Evolutionary conservation across 2,113 vertebrate genomes (phyloP).

Genomic region (Lichenostomus cassidix): DNA sequence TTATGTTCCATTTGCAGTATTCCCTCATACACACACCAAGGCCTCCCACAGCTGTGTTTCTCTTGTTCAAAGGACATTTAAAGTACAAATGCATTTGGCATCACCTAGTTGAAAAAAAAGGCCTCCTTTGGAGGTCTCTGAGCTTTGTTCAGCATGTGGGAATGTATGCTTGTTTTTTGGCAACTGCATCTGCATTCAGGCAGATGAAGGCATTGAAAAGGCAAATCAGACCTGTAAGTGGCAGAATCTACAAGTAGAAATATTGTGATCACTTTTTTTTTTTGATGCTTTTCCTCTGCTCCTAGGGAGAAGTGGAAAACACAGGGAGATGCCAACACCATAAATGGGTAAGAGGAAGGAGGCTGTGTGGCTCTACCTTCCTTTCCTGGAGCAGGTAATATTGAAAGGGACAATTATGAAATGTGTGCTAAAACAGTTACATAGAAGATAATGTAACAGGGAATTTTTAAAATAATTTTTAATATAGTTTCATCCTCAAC

Average conservation of each 20-base stretch:
- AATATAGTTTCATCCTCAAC: not conserved
- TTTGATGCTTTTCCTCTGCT: not conserved
- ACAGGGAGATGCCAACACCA: not conserved
- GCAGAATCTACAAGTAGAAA: not conserved
- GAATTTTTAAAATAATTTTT: not conserved
- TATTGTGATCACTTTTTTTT: not conserved
- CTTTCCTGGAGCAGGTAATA: not conserved
- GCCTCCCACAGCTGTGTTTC: not conserved
- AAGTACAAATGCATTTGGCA: not conserved
- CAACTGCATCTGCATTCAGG: not conserved
- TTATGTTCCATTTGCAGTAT: not conserved
- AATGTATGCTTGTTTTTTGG: not conserved
- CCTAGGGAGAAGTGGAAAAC: not conserved
- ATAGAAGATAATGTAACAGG: not conserved
- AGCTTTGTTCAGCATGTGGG: not conserved
- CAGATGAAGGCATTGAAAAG: not conserved
- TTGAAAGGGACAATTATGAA: not conserved
- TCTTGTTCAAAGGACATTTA: not conserved
- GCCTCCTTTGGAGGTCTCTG: not conserved
- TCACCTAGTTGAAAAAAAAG: not conserved
- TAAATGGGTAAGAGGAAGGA: not conserved
- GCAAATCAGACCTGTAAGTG: not conserved
- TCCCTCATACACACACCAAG: not conserved
- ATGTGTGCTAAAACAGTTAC: not conserved
- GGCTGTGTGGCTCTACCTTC: not conserved